These are phyloP conservation scores for Caranx ignobilis DNA, from an alignment of 2,113 vertebrate species.

Conservation along the genomic window DNA sequence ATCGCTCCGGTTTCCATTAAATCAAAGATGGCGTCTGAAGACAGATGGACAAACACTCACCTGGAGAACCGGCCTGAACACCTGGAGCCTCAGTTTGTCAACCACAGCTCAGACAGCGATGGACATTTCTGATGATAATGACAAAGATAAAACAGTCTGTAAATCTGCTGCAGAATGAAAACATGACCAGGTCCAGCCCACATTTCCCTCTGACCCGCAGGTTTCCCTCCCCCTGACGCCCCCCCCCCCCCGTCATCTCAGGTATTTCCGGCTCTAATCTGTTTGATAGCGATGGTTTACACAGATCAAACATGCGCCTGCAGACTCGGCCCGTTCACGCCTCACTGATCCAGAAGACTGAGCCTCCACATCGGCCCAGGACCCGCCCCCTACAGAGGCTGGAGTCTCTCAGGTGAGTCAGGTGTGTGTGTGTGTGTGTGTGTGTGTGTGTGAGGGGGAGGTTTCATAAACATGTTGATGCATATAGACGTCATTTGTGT, in stretches of 20 bases:
- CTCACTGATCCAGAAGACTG: conserved; percentile 30
- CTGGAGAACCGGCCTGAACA: too few species aligned
- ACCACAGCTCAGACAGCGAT: too few species aligned
- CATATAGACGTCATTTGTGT: too few species aligned
- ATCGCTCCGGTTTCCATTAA: too few species aligned
- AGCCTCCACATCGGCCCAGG: background rate
- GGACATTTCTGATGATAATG: too few species aligned
- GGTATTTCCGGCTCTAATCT: conserved; percentile 46
- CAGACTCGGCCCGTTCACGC: conserved; percentile 38
- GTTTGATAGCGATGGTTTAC: conserved; percentile 41
- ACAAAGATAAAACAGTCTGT: too few species aligned
- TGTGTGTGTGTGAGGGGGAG: too few species aligned
- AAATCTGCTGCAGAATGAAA: background rate
- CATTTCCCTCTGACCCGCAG: background rate
- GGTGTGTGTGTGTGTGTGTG: too few species aligned
- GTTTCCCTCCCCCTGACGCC: background rate
- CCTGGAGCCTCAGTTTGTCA: too few species aligned
- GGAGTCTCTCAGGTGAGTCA: background rate
- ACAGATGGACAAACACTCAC: too few species aligned
- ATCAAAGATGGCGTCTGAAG: too few species aligned
- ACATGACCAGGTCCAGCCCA: background rate
- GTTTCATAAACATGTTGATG: too few species aligned
- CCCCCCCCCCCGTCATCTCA: background rate
- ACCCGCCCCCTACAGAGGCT: background rate
- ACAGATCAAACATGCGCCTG: conserved; percentile 58